A percentile compares a stretch with the other conserved stretches of the same genome.
These are phyloP conservation scores for Dendrolimus punctatus DNA, from an alignment of 1,140 invertebrate genomes.

Conservation along the genomic window DNA sequence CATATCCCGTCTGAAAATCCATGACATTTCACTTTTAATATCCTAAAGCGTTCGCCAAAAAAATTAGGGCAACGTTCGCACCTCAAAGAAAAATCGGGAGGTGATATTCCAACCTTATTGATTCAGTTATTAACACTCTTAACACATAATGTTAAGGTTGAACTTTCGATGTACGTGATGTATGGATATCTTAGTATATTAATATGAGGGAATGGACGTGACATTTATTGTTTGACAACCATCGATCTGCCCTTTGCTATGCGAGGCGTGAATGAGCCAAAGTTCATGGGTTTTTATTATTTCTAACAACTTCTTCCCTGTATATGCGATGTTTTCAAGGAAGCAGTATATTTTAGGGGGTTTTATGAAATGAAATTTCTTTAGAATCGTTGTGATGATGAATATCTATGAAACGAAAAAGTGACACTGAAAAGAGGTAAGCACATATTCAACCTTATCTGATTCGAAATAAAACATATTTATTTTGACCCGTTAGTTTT, in stretches of 20 bases:
- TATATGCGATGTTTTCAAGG: neutral
- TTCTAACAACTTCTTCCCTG: conserved; percentile 2
- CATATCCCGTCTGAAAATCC: neutral
- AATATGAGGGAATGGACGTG: conserved; percentile 57
- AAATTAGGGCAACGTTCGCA: conserved; percentile 58
- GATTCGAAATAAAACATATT: no score
- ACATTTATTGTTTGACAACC: conserved; percentile 70
- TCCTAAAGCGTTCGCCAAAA: conserved; percentile 34
- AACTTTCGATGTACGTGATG: conserved; percentile 2
- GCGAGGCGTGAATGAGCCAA: conserved; percentile 51
- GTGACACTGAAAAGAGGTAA: no score
- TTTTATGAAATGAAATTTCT: no score
- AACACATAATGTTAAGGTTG: conserved; percentile 1
- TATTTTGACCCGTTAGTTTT: no score
- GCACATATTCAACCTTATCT: no score
- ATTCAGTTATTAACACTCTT: conserved; percentile 9
- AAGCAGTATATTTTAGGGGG: no score
- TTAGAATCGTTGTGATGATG: no score
- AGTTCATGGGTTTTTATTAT: conserved; percentile 41
- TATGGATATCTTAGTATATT: conserved; percentile 22
- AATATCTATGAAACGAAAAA: no score
- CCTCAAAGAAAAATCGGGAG: conserved; percentile 59
- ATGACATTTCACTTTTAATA: conserved; percentile 26
- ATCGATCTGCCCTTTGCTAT: conserved; percentile 65
- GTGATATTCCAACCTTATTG: conserved; percentile 8